phyloP scores from a whole-genome alignment of 1,140 invertebrate genomes.

The Matsumurasca onukii region DNA sequence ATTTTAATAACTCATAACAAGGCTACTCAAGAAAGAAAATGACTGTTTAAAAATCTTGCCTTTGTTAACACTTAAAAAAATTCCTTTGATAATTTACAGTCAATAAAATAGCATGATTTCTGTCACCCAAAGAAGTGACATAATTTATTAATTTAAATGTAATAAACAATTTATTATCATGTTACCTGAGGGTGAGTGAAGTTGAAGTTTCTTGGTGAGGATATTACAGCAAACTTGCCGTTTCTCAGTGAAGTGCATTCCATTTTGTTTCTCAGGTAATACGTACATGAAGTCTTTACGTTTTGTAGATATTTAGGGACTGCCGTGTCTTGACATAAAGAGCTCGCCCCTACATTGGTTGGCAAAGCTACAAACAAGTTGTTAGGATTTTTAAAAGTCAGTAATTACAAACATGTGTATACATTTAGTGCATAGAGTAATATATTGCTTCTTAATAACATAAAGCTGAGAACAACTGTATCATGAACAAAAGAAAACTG shows the following conservation, averaged over 20 bases:
- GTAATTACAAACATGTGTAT: neutral
- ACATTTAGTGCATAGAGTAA: neutral
- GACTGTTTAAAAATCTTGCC: too few species aligned
- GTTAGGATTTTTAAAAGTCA: neutral
- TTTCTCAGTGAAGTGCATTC: neutral
- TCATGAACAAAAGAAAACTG: neutral
- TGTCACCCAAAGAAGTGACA: too few species aligned
- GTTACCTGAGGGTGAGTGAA: conserved; percentile 39
- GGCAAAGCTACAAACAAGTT: neutral
- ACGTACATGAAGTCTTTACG: neutral
- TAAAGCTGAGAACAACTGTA: neutral
- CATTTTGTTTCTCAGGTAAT: neutral
- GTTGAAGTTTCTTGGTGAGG: conserved; percentile 46
- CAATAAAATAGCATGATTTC: too few species aligned
- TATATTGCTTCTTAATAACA: neutral
- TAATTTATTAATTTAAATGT: too few species aligned
- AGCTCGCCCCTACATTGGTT: neutral
- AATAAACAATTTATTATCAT: too few species aligned
- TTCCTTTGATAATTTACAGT: too few species aligned
- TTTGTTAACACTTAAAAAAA: too few species aligned
- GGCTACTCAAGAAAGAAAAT: too few species aligned
- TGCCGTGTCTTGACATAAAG: neutral
- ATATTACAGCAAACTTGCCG: conserved; percentile 45
- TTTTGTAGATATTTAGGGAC: neutral
- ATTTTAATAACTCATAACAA: too few species aligned